These are phyloP conservation scores for Alloscopus bannaensis DNA, from an alignment of 2,888 invertebrate species.

Conservation along the genomic window DNA sequence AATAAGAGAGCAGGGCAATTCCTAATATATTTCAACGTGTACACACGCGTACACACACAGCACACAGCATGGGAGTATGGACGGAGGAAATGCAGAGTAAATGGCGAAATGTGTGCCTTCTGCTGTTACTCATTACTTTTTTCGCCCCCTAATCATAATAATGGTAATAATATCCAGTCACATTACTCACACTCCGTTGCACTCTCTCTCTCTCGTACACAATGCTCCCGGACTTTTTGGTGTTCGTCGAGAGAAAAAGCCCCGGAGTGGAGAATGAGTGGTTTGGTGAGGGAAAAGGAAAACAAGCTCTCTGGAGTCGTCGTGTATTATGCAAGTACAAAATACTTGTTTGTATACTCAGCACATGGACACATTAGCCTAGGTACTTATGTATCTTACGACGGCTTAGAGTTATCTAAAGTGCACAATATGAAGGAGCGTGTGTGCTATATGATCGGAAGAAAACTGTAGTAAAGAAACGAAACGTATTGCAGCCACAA, in stretches of 20 bases:
- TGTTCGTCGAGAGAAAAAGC: too few species aligned
- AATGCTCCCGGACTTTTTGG: too few species aligned
- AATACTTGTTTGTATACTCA: too few species aligned
- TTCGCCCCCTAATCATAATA: constrained; percentile 47
- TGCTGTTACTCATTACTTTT: constrained; percentile 53
- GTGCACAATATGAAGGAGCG: too few species aligned
- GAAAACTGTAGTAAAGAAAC: neutral
- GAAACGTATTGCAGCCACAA: neutral
- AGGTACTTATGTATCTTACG: too few species aligned
- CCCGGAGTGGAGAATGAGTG: too few species aligned
- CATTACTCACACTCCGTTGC: constrained; percentile 52
- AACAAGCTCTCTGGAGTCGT: too few species aligned
- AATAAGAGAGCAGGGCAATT: constrained; percentile 3
- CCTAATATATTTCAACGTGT: neutral
- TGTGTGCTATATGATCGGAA: too few species aligned
- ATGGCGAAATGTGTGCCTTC: constrained; percentile 34
- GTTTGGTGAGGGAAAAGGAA: too few species aligned
- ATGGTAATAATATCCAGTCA: constrained; percentile 47
- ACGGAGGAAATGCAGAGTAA: neutral
- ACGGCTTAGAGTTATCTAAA: too few species aligned
- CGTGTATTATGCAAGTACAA: too few species aligned
- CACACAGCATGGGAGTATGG: neutral
- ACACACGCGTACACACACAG: neutral
- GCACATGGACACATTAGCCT: too few species aligned
- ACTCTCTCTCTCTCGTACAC: neutral